Base-by-base conservation (phyloP, 1,140 invertebrate species). In the Drosophila tropicalis region DNA sequence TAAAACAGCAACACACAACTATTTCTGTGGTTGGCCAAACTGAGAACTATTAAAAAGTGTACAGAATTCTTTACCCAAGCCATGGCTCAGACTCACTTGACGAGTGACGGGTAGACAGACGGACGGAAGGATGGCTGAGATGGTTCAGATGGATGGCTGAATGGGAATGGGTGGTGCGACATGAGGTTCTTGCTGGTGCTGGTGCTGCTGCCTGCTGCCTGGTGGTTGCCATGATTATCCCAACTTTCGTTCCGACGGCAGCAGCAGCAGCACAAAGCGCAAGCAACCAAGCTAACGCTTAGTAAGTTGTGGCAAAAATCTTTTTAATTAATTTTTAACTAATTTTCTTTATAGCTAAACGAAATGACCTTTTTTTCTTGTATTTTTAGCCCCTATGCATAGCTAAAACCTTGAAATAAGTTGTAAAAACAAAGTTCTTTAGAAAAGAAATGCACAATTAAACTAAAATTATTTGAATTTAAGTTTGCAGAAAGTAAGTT, bases 101-200 rank as follows among this genome's bases (percentile, higher is more conserved):
- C 41, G 15, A 44, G 15, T 44, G 41, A n/a, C 2, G 12, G 32
- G 10, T 25, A 56, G 32, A 51, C 19, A 19, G 44, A 51, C 9
- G 44, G 12, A 40, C 5, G 19, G 15, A 36, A 13, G 54, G n/a
- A 40, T 64, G 64, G 34, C 40, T 62, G 12, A 17, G 29, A 36
- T 36, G 34, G 34, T 36, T 10, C 9, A 36, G 34, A 39, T 36
- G 34, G 7, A 36, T 36, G 9, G 34, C 7, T 36, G 34, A 12
- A 36, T 36, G 34, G 36, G 36, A 36, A 36, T 39, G 57, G 57
- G 15, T 68, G 72, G 15, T 39, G 72, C 34, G 57, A 65, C 71
- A 75, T 65, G 72, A 56, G 47, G 71, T 75, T 75, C 34, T 36
- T 36, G 34, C 6, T 36, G 32, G 22, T 22, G 22, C 69, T n/a